A percentile compares a stretch with the other conserved stretches of the same genome.
Conservation (phyloP, 53 echinoderm and acorn worm species). For the Crossaster papposus region DNA sequence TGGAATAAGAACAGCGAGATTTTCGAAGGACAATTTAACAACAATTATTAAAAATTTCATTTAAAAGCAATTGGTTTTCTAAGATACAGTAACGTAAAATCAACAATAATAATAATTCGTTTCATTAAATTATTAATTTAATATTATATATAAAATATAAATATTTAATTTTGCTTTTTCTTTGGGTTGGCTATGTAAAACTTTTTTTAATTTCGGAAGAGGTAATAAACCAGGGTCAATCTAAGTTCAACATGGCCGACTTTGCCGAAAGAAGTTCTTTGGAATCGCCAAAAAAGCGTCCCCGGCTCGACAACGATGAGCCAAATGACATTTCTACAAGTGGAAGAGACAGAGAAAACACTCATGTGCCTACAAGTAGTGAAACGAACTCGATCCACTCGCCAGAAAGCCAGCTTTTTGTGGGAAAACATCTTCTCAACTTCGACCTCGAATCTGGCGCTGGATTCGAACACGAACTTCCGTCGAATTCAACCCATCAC, state of each 20-base stretch:
- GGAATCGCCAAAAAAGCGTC: constrained; percentile 65
- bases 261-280: constrained; percentile 40
- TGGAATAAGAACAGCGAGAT: constrained; percentile 19
- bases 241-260: constrained; percentile 74
- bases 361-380: constrained; percentile 17
- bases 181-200: background rate
- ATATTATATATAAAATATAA: background rate
- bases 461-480: constrained; percentile 62
- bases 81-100: background rate
- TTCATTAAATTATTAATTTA: background rate
- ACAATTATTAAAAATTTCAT: background rate
- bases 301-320: constrained; percentile 61
- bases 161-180: background rate
- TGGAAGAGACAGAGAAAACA: constrained; percentile 12
- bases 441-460: constrained; percentile 62
- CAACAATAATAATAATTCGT: no score
- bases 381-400: background rate
- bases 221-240: constrained; percentile 38
- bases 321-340: background rate
- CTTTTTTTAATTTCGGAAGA: constrained; percentile 1
- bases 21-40: background rate
- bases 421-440: constrained; percentile 47
- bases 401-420: background rate
- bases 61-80: background rate
- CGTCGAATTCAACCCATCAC: constrained; percentile 12